phyloP scores from a whole-genome alignment of 2,797 vertebrate genomes.

The Tympanoctomys barrerae region DNA sequence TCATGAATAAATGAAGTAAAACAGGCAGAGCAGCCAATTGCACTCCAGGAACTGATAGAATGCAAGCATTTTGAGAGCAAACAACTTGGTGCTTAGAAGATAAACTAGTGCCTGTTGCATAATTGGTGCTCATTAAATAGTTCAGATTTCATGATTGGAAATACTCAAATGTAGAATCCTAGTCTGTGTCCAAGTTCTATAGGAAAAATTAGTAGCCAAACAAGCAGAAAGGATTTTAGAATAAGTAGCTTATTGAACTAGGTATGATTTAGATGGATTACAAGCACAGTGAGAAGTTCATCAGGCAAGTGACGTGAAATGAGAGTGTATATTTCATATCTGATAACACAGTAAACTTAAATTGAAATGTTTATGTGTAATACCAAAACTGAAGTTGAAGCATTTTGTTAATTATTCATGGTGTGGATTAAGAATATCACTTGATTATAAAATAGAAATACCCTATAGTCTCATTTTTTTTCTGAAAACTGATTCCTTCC shows the following conservation, averaged over 20 bases:
- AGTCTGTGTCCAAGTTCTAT: background rate
- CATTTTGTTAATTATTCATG: background rate
- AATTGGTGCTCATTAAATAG: background rate
- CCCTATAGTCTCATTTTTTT: constrained; percentile 19
- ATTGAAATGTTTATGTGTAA: background rate
- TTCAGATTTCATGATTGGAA: background rate
- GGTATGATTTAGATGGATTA: background rate
- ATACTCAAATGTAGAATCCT: background rate
- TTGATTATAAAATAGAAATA: constrained; percentile 30
- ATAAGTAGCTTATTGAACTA: background rate
- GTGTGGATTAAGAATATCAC: background rate
- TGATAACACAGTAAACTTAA: constrained; percentile 22
- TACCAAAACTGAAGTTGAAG: constrained; percentile 8
- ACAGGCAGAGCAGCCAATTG: background rate
- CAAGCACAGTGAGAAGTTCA: background rate
- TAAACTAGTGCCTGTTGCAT: background rate
- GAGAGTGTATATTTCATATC: background rate
- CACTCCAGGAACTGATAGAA: background rate
- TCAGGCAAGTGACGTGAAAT: constrained; percentile 18
- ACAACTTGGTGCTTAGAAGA: background rate
- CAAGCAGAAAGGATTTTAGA: background rate
- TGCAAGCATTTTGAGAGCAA: background rate
- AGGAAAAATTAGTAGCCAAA: constrained; percentile 16
- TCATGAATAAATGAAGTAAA: background rate
- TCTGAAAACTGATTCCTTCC: background rate